Conservation (phyloP, 2,888 invertebrate species). For the Cerastis rubricosa region DNA sequence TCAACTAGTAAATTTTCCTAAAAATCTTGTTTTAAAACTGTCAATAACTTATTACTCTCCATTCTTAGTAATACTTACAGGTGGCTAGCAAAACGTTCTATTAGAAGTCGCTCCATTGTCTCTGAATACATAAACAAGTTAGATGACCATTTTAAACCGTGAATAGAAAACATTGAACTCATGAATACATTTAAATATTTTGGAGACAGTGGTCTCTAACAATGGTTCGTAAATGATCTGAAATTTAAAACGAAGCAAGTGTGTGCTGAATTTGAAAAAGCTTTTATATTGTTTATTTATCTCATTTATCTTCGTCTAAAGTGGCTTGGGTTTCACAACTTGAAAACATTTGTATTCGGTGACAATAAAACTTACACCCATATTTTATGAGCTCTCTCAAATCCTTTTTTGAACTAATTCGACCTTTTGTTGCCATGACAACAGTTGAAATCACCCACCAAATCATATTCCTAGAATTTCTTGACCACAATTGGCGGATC, state of each 20-base stretch:
- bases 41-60: conserved; percentile 1
- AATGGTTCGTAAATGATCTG: conserved; percentile 68
- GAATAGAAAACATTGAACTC: conserved; percentile 67
- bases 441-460: too few species aligned
- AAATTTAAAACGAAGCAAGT: conserved; percentile 67
- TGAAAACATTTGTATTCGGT: neutral
- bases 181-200: conserved; percentile 76
- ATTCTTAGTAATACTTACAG: conserved; percentile 20
- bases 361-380: neutral
- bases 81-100: conserved; percentile 27
- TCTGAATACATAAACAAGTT: conserved; percentile 45
- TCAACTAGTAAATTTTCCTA: conserved; percentile 29
- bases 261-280: conserved; percentile 47
- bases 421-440: too few species aligned
- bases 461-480: too few species aligned
- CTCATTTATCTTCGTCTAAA: conserved; percentile 39
- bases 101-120: conserved; percentile 42
- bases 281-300: conserved; percentile 42
- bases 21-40: conserved; percentile 8
- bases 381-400: too few species aligned
- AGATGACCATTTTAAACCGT: conserved; percentile 63
- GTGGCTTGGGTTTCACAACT: conserved; percentile 1
- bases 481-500: too few species aligned
- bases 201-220: conserved; percentile 60
- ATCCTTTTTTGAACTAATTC: too few species aligned